These are phyloP conservation scores for Eledona agricola DNA, from an alignment of 2,888 invertebrate species.

Conservation along the genomic window DNA sequence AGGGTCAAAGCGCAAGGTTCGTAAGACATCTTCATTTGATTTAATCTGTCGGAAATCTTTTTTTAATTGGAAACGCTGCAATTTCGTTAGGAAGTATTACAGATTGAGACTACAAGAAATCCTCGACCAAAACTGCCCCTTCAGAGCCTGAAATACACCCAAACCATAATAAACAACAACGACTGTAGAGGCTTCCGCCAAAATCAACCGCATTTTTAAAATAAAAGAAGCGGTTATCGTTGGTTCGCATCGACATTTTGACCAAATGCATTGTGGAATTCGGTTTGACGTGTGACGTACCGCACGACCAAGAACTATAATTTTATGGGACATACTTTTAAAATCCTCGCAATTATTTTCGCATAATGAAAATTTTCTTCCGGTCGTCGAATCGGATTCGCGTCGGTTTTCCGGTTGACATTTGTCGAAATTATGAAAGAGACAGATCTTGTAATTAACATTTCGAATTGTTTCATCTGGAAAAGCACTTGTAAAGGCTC, in stretches of 20 bases:
- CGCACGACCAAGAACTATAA: constrained; percentile 6
- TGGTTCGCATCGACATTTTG: too few relatives aligned
- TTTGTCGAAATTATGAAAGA: constrained; percentile 36
- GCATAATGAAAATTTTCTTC: constrained; percentile 12
- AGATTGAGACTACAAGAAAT: constrained; percentile 19
- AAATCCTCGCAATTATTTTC: constrained; percentile 18
- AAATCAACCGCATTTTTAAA: too few relatives aligned
- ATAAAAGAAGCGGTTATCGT: too few relatives aligned
- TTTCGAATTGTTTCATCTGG: constrained; percentile 43
- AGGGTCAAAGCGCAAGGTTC: too few relatives aligned
- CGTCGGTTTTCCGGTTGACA: constrained; percentile 37
- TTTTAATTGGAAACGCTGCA: constrained; percentile 33
- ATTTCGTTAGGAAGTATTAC: constrained; percentile 14
- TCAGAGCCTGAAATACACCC: constrained; percentile 12
- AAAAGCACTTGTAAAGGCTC: constrained; percentile 44
- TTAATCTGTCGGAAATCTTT: constrained; percentile 31
- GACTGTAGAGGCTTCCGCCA: too few relatives aligned
- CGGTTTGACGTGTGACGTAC: constrained; percentile 6
- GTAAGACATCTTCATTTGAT: constrained; percentile 29
- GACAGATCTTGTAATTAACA: constrained; percentile 42
- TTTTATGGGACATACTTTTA: constrained; percentile 13
- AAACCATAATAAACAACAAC: too few relatives aligned
- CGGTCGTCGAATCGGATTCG: constrained; percentile 2
- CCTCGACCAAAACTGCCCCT: constrained; percentile 15
- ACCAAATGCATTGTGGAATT: too few relatives aligned